These are phyloP conservation scores for Scolopax bukidnonensis DNA, from an alignment of 2,797 vertebrate genomes.

Conservation along the genomic window DNA sequence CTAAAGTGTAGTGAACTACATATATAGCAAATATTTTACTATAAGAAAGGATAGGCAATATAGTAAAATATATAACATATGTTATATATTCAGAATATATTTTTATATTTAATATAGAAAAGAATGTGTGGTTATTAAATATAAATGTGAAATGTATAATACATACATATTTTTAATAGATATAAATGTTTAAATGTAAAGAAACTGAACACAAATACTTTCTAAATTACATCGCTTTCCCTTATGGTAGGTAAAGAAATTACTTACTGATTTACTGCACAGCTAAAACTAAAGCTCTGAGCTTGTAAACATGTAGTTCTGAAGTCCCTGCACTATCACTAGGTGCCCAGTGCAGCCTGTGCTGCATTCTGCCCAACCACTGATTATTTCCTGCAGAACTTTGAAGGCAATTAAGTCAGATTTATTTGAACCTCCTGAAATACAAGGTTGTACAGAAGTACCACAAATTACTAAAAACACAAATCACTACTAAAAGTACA, in stretches of 20 bases:
- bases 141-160: not conserved
- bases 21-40: constrained; percentile 17
- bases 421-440: not conserved
- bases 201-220: not conserved
- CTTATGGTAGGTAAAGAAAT: not conserved
- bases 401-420: not conserved
- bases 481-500: not conserved
- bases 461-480: not conserved
- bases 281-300: not conserved
- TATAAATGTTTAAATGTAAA: not conserved
- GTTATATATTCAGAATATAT: not conserved
- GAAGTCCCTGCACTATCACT: not conserved
- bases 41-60: not conserved
- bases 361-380: not conserved
- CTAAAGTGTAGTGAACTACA: not conserved
- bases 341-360: not conserved
- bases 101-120: not conserved
- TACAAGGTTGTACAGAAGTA: not conserved
- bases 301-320: not conserved
- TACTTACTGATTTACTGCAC: not conserved
- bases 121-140: not conserved
- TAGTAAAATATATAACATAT: too few relatives aligned
- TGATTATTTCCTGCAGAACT: not conserved
- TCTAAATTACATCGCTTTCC: not conserved
- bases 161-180: not conserved